Evolutionary conservation across 2,113 vertebrate species (phyloP).

Genomic region (Cichladusa arquata): DNA sequence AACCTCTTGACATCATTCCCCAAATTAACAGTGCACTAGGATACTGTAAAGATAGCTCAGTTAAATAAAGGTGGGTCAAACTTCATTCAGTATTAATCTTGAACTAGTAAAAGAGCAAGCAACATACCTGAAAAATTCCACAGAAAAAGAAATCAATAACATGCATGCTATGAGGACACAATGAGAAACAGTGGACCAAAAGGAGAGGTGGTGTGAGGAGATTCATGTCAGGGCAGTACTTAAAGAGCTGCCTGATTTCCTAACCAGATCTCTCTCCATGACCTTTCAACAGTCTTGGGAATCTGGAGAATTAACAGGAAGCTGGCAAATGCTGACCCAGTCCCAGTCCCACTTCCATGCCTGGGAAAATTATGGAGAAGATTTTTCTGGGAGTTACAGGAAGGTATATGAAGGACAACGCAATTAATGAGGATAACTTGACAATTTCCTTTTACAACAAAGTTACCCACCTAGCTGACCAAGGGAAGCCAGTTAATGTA

Average conservation of each 20-base stretch:
- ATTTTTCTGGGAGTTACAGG: neutral
- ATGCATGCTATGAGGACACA: neutral
- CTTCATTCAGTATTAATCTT: neutral
- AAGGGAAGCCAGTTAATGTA: neutral
- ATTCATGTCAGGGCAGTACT: neutral
- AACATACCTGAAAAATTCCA: neutral
- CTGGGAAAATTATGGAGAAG: neutral
- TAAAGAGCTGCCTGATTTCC: neutral
- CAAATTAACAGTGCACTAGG: neutral
- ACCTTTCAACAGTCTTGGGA: neutral
- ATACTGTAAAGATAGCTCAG: neutral
- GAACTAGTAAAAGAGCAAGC: neutral
- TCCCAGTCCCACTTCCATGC: neutral
- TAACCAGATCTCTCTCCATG: neutral
- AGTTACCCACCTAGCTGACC: neutral
- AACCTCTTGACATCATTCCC: neutral
- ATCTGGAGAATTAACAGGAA: neutral
- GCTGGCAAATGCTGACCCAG: neutral
- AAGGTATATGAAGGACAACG: neutral
- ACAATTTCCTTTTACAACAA: fast-evolving
- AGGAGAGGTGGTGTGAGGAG: neutral
- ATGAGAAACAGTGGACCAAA: neutral
- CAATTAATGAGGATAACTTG: neutral
- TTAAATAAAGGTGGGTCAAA: neutral
- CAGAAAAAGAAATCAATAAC: neutral